A percentile compares a stretch with the other conserved stretches of the same genome.
These are phyloP conservation scores for Aegypius monachus DNA, from an alignment of 2,113 vertebrate species.

Conservation along the genomic window DNA sequence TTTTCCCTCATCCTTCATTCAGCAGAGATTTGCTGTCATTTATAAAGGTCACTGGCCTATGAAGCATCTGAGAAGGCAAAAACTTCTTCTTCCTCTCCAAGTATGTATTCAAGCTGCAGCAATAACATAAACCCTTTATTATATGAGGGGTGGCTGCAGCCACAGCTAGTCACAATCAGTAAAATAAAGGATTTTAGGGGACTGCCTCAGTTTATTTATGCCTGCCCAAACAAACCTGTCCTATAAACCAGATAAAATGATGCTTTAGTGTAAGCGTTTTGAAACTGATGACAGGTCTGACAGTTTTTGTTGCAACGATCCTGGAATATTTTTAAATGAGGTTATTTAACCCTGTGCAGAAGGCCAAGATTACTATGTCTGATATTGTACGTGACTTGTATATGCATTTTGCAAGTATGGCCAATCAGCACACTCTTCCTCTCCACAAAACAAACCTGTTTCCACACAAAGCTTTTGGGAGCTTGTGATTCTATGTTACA, in stretches of 20 bases:
- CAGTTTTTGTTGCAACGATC: neutral
- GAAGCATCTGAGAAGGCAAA: constrained; percentile 48
- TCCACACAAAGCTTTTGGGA: neutral
- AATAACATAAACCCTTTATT: neutral
- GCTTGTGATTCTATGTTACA: neutral
- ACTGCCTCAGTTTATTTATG: neutral
- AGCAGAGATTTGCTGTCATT: constrained; percentile 71
- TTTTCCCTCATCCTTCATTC: constrained; percentile 75
- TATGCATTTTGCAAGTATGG: neutral
- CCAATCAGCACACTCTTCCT: neutral
- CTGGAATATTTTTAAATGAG: neutral
- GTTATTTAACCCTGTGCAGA: neutral
- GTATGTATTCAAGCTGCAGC: neutral
- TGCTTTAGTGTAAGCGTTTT: neutral
- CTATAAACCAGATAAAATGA: neutral
- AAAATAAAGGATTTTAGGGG: neutral
- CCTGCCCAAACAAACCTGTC: neutral
- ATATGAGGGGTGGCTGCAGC: neutral
- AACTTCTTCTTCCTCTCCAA: constrained; percentile 40
- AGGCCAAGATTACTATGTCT: neutral
- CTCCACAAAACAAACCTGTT: neutral
- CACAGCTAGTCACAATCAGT: neutral
- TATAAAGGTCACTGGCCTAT: constrained; percentile 73
- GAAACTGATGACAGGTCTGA: neutral
- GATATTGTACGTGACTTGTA: neutral